Conservation (phyloP, 2,797 vertebrate species). For the Epinephelus coioides region DNA sequence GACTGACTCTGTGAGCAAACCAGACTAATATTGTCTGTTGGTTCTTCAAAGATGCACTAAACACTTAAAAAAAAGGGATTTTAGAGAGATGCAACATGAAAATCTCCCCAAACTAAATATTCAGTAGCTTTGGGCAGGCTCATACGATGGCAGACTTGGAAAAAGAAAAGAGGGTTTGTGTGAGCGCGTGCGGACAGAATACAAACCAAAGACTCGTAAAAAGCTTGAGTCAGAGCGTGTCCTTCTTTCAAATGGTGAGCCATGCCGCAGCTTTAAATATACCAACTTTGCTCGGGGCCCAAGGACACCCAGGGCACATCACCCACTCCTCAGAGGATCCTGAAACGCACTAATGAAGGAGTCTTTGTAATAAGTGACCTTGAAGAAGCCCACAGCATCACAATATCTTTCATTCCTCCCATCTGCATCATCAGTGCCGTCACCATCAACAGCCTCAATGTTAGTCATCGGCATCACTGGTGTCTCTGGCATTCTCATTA, state of each 20-base stretch:
- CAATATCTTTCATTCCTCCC: slow-evolving; percentile 19
- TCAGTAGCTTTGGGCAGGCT: slow-evolving; percentile 20
- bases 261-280: slow-evolving; percentile 56
- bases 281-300: slow-evolving; percentile 32
- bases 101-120: slow-evolving; percentile 24
- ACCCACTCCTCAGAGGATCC: slow-evolving; percentile 37
- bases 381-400: slow-evolving; percentile 30
- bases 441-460: slow-evolving; percentile 32
- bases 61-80: background rate
- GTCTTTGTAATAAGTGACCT: slow-evolving; percentile 31
- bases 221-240: slow-evolving; percentile 55
- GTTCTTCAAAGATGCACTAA: background rate
- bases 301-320: slow-evolving; percentile 51
- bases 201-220: slow-evolving; percentile 54
- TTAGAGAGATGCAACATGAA: slow-evolving; percentile 5
- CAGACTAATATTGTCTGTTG: slow-evolving; percentile 8
- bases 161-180: slow-evolving; percentile 39
- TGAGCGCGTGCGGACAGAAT: slow-evolving; percentile 28
- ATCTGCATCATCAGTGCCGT: slow-evolving; percentile 33
- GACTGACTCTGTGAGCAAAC: slow-evolving; percentile 8
- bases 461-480: slow-evolving; percentile 34
- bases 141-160: slow-evolving; percentile 17
- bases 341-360: slow-evolving; percentile 31
- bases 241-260: slow-evolving; percentile 43
- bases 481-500: slow-evolving; percentile 26